Evolutionary conservation across 1,140 invertebrate genomes (phyloP).

Genomic region (Pteromalus puparum): DNA sequence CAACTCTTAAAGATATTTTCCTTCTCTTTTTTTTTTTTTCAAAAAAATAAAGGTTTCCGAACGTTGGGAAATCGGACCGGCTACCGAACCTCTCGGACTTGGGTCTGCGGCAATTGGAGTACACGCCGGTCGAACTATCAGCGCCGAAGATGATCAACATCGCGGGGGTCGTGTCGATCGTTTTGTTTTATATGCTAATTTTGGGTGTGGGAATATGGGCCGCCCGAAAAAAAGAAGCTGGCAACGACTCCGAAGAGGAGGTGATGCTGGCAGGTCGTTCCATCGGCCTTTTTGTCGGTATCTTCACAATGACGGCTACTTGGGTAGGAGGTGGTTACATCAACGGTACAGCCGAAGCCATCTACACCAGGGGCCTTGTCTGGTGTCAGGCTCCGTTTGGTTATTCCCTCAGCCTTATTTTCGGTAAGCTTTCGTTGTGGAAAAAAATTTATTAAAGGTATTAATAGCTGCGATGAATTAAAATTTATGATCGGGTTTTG

Average conservation of each 20-base stretch:
- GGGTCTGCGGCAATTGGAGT: slow-evolving; percentile 68
- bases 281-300: slow-evolving; percentile 96
- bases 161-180: slow-evolving; percentile 92
- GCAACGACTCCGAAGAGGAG: slow-evolving; percentile 93
- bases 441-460: no score
- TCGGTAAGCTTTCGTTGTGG: slow-evolving; percentile 81
- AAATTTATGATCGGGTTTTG: no score
- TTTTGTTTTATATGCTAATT: slow-evolving; percentile 95
- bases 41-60: slow-evolving; percentile 63
- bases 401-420: slow-evolving; percentile 94
- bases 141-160: slow-evolving; percentile 89
- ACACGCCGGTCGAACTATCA: slow-evolving; percentile 66
- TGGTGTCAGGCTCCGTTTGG: slow-evolving; percentile 99
- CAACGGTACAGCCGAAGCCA: slow-evolving; percentile 97
- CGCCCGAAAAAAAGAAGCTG: slow-evolving; percentile 90
- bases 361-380: slow-evolving; percentile 92
- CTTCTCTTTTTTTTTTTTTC: no score
- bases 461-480: no score
- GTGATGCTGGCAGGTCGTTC: slow-evolving; percentile 97
- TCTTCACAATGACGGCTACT: slow-evolving; percentile 99
- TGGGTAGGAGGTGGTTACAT: slow-evolving; percentile 99
- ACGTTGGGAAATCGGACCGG: slow-evolving; percentile 68
- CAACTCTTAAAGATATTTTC: no score
- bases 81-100: slow-evolving; percentile 69
- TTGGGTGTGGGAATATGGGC: slow-evolving; percentile 96